These are phyloP conservation scores for Chiloscyllium punctatum DNA, from an alignment of 2,797 vertebrate species.

Conservation along the genomic window DNA sequence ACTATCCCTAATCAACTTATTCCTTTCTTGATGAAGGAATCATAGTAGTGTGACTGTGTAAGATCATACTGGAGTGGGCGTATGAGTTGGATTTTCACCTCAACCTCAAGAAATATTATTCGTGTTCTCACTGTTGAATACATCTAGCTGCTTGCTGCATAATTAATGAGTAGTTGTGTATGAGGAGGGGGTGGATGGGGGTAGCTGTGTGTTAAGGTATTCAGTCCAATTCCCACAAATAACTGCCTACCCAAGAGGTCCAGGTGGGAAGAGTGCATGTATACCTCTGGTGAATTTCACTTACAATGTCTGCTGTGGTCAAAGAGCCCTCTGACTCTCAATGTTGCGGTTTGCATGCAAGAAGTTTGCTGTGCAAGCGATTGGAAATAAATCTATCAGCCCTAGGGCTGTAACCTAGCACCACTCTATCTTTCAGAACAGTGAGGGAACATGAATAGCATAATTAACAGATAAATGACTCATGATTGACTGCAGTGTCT, in stretches of 20 bases:
- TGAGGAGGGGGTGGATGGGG: neutral
- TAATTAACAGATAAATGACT: neutral
- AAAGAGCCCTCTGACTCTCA: neutral
- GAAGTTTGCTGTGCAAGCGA: neutral
- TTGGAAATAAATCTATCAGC: neutral
- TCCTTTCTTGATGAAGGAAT: no score
- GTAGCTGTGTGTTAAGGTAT: neutral
- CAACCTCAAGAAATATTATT: neutral
- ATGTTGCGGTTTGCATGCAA: neutral
- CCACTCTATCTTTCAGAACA: neutral
- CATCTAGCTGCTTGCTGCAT: neutral
- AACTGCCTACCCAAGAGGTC: neutral
- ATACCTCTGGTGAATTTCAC: neutral
- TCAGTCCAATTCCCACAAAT: neutral
- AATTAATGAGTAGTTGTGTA: neutral
- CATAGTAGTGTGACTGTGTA: neutral
- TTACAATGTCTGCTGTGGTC: neutral
- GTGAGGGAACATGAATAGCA: neutral
- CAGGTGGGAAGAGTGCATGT: neutral
- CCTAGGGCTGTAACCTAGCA: neutral
- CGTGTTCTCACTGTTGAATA: neutral
- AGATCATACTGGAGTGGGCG: neutral
- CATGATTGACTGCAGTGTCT: neutral
- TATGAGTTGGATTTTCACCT: neutral
- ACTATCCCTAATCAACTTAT: no score